A percentile compares a stretch with the other conserved stretches of the same genome.
These are phyloP conservation scores for Drosophila aff. DNA, from an alignment of 1,140 invertebrate genomes.

Conservation along the genomic window DNA sequence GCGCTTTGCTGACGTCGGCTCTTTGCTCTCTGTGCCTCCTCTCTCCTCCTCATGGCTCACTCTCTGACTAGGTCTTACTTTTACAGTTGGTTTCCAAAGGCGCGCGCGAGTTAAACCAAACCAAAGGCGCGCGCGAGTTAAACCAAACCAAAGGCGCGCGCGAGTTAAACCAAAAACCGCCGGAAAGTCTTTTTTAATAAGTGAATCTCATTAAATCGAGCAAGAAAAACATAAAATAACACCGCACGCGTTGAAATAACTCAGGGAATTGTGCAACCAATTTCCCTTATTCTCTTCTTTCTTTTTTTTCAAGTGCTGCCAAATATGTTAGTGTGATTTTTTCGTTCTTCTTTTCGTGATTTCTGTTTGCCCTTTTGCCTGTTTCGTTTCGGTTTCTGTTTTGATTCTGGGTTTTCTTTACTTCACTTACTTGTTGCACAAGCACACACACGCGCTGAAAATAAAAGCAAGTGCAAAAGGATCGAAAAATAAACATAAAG, in stretches of 20 bases:
- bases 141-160: not conserved
- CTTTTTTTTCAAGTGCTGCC: slow-evolving; percentile 40
- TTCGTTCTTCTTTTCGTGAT: slow-evolving; percentile 16
- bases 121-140: too few relatives aligned
- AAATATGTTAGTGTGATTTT: slow-evolving; percentile 30
- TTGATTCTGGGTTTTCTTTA: slow-evolving; percentile 23
- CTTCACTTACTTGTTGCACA: slow-evolving; percentile 41
- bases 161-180: slow-evolving; percentile 3
- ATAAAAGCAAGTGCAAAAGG: slow-evolving; percentile 27
- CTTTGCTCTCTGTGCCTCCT: slow-evolving; percentile 9
- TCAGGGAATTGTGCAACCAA: slow-evolving; percentile 6
- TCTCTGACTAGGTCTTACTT: slow-evolving; percentile 28
- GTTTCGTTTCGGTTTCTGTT: slow-evolving; percentile 39
- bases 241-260: not conserved
- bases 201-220: not conserved
- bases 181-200: slow-evolving; percentile 1
- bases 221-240: not conserved
- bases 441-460: not conserved
- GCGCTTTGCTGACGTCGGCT: slow-evolving; percentile 24
- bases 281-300: not conserved
- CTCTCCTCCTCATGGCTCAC: slow-evolving; percentile 9
- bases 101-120: slow-evolving; percentile 36
- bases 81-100: slow-evolving; percentile 63
- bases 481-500: slow-evolving; percentile 9
- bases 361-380: slow-evolving; percentile 45